Base-by-base conservation (phyloP, 2,797 vertebrate species). In the Rhynchonycteris naso region DNA sequence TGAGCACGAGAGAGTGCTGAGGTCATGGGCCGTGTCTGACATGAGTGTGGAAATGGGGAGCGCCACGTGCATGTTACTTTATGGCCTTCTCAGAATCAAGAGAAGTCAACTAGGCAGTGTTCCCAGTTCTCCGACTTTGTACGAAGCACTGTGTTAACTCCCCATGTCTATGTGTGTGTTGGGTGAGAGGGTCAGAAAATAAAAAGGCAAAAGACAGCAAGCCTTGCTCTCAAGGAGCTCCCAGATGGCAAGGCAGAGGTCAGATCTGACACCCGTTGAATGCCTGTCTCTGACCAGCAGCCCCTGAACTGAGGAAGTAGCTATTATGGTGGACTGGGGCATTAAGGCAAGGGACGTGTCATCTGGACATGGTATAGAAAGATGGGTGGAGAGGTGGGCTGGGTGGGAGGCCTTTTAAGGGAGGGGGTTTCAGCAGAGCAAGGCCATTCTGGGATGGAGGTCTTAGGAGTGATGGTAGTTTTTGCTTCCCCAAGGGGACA, bases 401-500 rank as follows among this genome's bases (percentile, higher is more conserved):
- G 24, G 10, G 7, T 3, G 28, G 35, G 47, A 63, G 19, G 30
- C 24, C 22, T 69, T n/a, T 75, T 26, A 63, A 75, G 16, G 12
- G 30, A 84, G 24, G 68, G 26, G 12, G 52, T 84, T 65, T 87
- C 63, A 4, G 1, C 4, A 24, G 71, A 76, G 54, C 52, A 76
- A 75, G 59, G 52, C 33, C 76, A 79, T 86, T 59, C 72, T 71
- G 78, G 72, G 63, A 58, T 38, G 59, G 59, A 71, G 43, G 58
- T n/a, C 75, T 94, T 35, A 56, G 54, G 63, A 38, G 12, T 71
- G 87, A 93, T 28, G 5, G 35, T 76, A 61, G 16, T n/a, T 92
- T 75, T 91, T 90, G 50, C 3, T 95, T 43, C 90, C 54, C 58
- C 12, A 76, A 99, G 99, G 99, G 89, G 99, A 99, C 75, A 26